These are phyloP conservation scores for Pygocentrus nattereri DNA, from an alignment of 2,797 vertebrate species.

Conservation along the genomic window DNA sequence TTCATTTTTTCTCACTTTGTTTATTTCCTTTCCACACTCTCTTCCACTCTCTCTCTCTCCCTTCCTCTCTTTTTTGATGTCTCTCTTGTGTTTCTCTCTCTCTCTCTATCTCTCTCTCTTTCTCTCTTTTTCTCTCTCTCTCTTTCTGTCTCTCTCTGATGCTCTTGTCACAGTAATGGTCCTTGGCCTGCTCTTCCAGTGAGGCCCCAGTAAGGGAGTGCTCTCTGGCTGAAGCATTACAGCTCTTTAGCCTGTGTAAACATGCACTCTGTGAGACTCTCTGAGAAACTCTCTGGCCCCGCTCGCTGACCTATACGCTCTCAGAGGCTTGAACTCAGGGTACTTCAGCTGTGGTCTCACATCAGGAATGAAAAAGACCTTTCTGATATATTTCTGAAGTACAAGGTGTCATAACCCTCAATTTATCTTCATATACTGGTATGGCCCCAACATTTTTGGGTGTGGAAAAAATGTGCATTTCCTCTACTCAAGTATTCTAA, in stretches of 20 bases:
- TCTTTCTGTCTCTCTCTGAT: neutral
- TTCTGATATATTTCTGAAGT: neutral
- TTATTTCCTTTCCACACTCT: neutral
- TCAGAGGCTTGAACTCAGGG: conserved; percentile 37
- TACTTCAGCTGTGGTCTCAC: neutral
- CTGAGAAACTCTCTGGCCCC: conserved; percentile 15
- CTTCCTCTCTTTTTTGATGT: neutral
- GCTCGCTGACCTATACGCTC: conserved; percentile 39
- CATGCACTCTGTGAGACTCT: conserved; percentile 39
- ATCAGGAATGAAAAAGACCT: neutral
- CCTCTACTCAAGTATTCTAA: neutral
- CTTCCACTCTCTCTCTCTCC: neutral
- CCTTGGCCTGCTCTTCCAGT: conserved; percentile 37
- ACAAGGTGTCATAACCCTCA: neutral
- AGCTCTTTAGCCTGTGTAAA: conserved; percentile 57
- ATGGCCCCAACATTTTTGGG: neutral
- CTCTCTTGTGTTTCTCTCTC: conserved; percentile 10
- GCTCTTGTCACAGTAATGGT: conserved; percentile 44
- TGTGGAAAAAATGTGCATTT: neutral
- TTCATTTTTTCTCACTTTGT: neutral
- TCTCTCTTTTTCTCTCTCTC: neutral
- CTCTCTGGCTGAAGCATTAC: conserved; percentile 53
- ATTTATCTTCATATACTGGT: conserved; percentile 4
- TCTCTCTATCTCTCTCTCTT: neutral
- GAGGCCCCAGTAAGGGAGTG: conserved; percentile 45